Conservation (phyloP, 2,888 invertebrate species). For the Caenorhabditis imperialis region DNA sequence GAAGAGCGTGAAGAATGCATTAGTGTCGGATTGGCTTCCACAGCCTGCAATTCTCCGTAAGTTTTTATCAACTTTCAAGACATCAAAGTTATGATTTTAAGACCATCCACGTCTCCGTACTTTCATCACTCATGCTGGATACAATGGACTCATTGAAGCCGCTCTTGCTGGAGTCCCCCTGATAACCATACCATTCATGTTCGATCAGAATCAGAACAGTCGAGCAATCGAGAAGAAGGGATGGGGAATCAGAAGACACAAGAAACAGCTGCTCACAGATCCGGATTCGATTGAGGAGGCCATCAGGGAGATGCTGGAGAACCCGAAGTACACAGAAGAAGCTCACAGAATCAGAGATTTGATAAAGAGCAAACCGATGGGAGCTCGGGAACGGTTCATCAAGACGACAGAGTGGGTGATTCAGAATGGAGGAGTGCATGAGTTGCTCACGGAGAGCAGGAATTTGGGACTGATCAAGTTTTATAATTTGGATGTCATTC, state of each 20-base stretch:
- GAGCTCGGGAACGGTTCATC: constrained; percentile 56
- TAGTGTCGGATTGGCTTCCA: constrained; percentile 64
- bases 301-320: constrained; percentile 33
- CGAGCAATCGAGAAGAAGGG: constrained; percentile 49
- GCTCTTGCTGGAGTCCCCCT: constrained; percentile 67
- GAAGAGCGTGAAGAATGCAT: constrained; percentile 43
- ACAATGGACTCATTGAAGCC: constrained; percentile 72
- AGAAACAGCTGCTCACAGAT: constrained; percentile 25
- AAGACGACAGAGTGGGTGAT: constrained; percentile 60
- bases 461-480: constrained; percentile 19
- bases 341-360: constrained; percentile 56
- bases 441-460: constrained; percentile 38
- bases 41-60: constrained; percentile 60
- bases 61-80: neutral
- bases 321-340: constrained; percentile 54
- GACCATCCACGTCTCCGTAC: constrained; percentile 64
- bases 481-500: constrained; percentile 53
- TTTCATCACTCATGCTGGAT: constrained; percentile 74
- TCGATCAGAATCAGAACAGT: constrained; percentile 57
- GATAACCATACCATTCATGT: constrained; percentile 63
- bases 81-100: constrained; percentile 4
- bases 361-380: constrained; percentile 56
- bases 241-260: constrained; percentile 44
- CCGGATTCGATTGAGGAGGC: constrained; percentile 36
- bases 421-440: constrained; percentile 42